Percentiles rank a stretch among this genome's conserved stretches.
Conservation (phyloP, 2,113 vertebrate species). For the Coreoperca whiteheadi region DNA sequence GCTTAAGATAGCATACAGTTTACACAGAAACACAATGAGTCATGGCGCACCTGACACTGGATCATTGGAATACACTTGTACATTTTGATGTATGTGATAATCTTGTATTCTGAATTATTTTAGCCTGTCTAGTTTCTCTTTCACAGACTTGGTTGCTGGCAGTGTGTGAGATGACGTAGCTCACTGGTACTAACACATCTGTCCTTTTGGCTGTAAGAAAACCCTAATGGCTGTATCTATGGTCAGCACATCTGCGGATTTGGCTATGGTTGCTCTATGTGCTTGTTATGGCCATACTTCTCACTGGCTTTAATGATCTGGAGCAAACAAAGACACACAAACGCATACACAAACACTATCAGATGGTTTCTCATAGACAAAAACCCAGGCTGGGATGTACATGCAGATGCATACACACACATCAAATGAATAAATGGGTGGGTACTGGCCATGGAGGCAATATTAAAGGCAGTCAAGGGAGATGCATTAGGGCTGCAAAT, state of each 20-base stretch:
- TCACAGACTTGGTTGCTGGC: slow-evolving; percentile 22
- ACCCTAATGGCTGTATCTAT: slow-evolving; percentile 31
- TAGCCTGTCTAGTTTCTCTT: slow-evolving; percentile 11
- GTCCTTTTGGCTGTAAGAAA: slow-evolving; percentile 56
- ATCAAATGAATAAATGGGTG: slow-evolving; percentile 55
- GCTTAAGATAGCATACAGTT: slow-evolving; percentile 19
- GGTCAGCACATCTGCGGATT: slow-evolving; percentile 62
- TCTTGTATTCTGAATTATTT: slow-evolving; percentile 19
- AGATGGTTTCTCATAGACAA: slow-evolving; percentile 23
- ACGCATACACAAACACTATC: slow-evolving; percentile 30
- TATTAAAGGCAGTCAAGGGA: slow-evolving; percentile 70
- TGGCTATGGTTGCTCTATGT: slow-evolving; percentile 16
- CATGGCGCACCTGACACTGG: slow-evolving; percentile 3
- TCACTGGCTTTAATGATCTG: slow-evolving; percentile 49
- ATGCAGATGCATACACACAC: slow-evolving; percentile 26
- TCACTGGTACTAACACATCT: slow-evolving; percentile 47
- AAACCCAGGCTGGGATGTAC: neutral
- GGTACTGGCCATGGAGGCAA: slow-evolving; percentile 36
- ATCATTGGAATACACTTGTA: slow-evolving; percentile 10
- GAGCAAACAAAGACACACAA: slow-evolving; percentile 44
- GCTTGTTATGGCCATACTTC: slow-evolving; percentile 44
- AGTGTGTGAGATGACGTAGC: slow-evolving; percentile 9
- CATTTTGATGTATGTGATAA: neutral
- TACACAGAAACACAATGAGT: slow-evolving; percentile 29
- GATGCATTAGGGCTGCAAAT: slow-evolving; percentile 63